Base-by-base conservation (phyloP, 1,140 invertebrate genomes). In the Zaprionus vittiger region DNA sequence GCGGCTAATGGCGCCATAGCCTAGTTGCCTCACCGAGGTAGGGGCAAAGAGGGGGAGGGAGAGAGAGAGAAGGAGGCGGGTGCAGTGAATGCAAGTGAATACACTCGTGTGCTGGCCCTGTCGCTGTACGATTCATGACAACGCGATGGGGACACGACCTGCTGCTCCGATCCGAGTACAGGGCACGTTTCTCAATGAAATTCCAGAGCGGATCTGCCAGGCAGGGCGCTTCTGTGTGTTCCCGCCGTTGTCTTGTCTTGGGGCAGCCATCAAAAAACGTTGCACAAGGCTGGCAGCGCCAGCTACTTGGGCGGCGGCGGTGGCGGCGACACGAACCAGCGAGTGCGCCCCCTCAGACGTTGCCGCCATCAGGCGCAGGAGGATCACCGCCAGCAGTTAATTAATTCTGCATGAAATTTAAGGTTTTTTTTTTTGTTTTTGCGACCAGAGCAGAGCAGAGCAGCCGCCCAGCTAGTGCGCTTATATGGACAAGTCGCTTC, bases 341-440 rank as follows among this genome's bases (percentile, higher is more conserved):
- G 6, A 47, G 17, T 47, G 80, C 69, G 70, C 70, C 63, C 65
- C 69, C 59, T 80, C 61, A 73, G 41, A 9, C 41, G 41, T 47
- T 47, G 82, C 66, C 77, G 78, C 66, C 80, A 64, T 28, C 70
- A 17, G 65, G 38, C 59, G 14, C 15, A 14, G 20, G 47, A 56
- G 54, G 20, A 56, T 22, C 54, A 26, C 20, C 54, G 24, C 20
- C 55, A 57, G 81, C 73, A 83, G 79, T 92, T 92, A 92, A 92
- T 92, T 92, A 92, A 92, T 92, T 92, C 91, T 83, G 81, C 86
- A 90, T 91, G 85, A 91, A 91, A 86, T 91, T 91, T 90, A 75
- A 90, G 73, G 81, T 57, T 90, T 86, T 75, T 90, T 86, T 75
- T 70, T 54, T 79, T 41, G 34, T 62, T 37, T 63, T 76, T 79